Conservation (phyloP, 1,140 invertebrate genomes). For the Acyrthosiphon pisum region DNA sequence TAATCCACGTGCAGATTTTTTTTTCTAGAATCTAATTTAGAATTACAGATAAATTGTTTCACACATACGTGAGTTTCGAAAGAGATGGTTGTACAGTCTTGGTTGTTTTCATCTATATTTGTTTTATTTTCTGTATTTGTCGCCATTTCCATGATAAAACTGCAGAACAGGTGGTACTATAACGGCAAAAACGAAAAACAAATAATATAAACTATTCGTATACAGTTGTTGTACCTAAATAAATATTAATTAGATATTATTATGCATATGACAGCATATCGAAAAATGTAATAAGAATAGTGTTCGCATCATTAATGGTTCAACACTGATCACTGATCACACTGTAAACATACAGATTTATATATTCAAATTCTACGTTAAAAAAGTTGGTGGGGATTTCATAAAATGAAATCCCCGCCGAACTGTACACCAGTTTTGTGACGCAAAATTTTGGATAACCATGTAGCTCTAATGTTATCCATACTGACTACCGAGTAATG, state of each 20-base stretch:
- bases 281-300: neutral
- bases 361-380: neutral
- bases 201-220: neutral
- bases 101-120: neutral
- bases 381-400: neutral
- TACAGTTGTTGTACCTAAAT: too few relatives aligned
- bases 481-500: too few relatives aligned
- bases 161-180: neutral
- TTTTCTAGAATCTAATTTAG: too few relatives aligned
- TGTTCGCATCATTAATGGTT: neutral
- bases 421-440: neutral
- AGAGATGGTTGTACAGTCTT: neutral
- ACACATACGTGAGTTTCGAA: neutral
- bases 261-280: neutral
- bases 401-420: neutral
- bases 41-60: neutral
- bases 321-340: neutral
- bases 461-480: neutral
- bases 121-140: neutral
- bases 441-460: neutral
- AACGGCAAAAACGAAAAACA: neutral
- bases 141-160: conserved; percentile 18
- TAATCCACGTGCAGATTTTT: too few relatives aligned
- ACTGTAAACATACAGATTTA: neutral
- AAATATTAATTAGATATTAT: neutral